Conservation (phyloP, 2,888 invertebrate species). For the Fragum whitleyi region DNA sequence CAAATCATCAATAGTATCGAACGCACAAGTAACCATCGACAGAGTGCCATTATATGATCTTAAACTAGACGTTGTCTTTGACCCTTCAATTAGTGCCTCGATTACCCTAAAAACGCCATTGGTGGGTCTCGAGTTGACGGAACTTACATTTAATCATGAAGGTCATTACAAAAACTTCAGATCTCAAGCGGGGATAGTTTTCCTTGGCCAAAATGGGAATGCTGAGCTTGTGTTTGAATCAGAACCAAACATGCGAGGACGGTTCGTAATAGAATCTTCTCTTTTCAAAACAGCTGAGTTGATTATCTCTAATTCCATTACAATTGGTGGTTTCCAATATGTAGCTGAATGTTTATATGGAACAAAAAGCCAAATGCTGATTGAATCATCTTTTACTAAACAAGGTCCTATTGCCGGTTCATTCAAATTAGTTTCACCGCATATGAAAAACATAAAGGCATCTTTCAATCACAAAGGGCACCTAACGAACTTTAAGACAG, state of each 20-base stretch:
- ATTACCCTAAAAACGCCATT: slow-evolving; percentile 50
- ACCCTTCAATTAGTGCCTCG: slow-evolving; percentile 3
- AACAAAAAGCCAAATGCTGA: slow-evolving; percentile 18
- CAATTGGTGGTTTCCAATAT: slow-evolving; percentile 35
- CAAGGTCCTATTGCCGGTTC: slow-evolving; percentile 38
- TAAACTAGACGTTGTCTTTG: neutral
- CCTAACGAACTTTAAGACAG: slow-evolving; percentile 13
- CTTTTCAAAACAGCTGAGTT: slow-evolving; percentile 40
- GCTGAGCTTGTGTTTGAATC: slow-evolving; percentile 53
- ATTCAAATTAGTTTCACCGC: slow-evolving; percentile 42
- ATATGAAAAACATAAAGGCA: slow-evolving; percentile 33
- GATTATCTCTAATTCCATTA: slow-evolving; percentile 22
- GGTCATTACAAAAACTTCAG: slow-evolving; percentile 52
- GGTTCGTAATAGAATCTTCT: slow-evolving; percentile 53
- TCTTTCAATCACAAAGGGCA: slow-evolving; percentile 37
- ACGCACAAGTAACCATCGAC: neutral
- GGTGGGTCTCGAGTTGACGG: slow-evolving; percentile 44
- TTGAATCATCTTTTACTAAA: slow-evolving; percentile 27
- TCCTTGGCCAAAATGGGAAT: slow-evolving; percentile 43
- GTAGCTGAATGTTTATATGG: slow-evolving; percentile 30
- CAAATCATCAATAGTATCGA: neutral
- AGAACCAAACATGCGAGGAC: slow-evolving; percentile 39
- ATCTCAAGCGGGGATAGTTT: slow-evolving; percentile 44
- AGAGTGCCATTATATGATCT: neutral
- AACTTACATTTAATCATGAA: slow-evolving; percentile 46